Conservation (phyloP, 2,113 vertebrate species). For the Salminus brasiliensis region DNA sequence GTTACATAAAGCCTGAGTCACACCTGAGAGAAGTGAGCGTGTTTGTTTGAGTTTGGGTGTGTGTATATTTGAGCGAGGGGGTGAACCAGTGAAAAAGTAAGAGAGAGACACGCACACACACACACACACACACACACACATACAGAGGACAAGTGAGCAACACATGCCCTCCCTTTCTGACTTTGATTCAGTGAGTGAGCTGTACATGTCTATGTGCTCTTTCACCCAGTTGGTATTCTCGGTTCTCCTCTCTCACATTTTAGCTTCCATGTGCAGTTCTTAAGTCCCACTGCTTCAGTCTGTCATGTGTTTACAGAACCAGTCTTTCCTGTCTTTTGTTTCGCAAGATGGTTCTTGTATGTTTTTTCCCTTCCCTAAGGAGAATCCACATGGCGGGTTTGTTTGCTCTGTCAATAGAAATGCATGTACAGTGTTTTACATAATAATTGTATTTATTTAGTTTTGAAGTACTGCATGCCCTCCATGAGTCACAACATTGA, state of each 20-base stretch:
- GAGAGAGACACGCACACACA: not conserved
- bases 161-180: not conserved
- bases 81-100: too few relatives aligned
- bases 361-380: not conserved
- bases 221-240: slow-evolving; percentile 36
- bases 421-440: not conserved
- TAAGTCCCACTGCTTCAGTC: not conserved
- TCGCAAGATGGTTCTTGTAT: slow-evolving; percentile 15
- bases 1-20: slow-evolving; percentile 32
- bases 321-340: slow-evolving; percentile 30
- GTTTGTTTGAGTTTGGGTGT: not conserved
- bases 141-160: not conserved
- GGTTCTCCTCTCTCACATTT: not conserved
- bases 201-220: not conserved
- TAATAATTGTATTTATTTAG: not conserved
- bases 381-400: not conserved
- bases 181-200: not conserved
- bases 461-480: not conserved
- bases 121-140: too few relatives aligned
- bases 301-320: slow-evolving; percentile 22
- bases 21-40: slow-evolving; percentile 24
- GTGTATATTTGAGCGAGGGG: not conserved
- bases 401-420: slow-evolving; percentile 2
- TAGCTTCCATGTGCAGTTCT: not conserved
- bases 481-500: not conserved